Percentiles rank a stretch among this genome's conserved stretches.
Conservation (phyloP, 2,113 vertebrate genomes). For the Atherinomorus stipes region DNA sequence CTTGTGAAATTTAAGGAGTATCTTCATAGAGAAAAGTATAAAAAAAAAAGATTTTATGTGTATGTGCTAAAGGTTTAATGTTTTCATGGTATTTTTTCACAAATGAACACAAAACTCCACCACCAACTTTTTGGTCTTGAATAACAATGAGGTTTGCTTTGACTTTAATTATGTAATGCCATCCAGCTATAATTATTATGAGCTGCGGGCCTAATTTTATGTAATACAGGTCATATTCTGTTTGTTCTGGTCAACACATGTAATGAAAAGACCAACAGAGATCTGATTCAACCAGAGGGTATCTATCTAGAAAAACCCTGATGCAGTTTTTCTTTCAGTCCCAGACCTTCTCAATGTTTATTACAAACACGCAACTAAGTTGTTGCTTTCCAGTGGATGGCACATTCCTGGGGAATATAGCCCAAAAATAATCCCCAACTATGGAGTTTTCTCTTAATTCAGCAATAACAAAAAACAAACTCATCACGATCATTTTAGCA, state of each 20-base stretch:
- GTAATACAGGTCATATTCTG: neutral
- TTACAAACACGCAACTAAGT: constrained; percentile 25
- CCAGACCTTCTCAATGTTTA: constrained; percentile 2
- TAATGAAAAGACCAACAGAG: neutral
- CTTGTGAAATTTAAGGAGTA: no score
- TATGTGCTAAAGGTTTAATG: no score
- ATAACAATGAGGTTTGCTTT: no score
- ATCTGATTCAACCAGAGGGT: neutral
- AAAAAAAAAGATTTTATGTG: no score
- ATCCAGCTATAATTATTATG: no score
- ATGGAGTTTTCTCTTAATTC: constrained; percentile 3
- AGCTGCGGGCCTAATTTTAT: no score
- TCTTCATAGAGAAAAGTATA: no score
- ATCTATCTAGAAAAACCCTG: constrained; percentile 1
- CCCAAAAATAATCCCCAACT: constrained; percentile 19
- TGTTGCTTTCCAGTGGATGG: neutral
- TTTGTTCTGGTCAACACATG: neutral
- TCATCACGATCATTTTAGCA: constrained; percentile 10
- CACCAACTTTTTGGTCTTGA: no score
- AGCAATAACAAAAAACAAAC: constrained; percentile 8
- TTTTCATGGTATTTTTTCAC: no score
- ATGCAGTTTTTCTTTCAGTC: neutral
- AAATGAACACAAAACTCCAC: no score
- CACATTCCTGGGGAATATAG: neutral
- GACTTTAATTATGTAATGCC: no score